Conservation (phyloP, 2,797 vertebrate genomes). For the Mormyrops attenuatus region DNA sequence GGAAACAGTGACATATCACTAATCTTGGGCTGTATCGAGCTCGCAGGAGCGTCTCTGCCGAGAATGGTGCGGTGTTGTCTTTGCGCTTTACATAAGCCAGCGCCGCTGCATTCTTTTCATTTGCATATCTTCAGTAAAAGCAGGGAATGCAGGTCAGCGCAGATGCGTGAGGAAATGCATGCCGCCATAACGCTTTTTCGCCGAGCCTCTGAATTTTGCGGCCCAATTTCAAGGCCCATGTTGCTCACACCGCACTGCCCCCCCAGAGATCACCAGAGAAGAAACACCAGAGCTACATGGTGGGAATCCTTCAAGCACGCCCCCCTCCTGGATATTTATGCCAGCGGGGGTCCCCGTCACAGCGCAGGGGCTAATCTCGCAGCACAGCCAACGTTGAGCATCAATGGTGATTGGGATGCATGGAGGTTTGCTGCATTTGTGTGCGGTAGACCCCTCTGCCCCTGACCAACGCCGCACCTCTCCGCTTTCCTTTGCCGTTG, state of each 20-base stretch:
- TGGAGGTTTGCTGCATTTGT: constrained; percentile 60
- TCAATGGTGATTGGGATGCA: constrained; percentile 41
- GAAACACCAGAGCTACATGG: neutral
- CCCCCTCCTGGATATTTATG: too few species aligned
- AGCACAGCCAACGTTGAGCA: constrained; percentile 42
- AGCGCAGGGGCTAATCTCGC: constrained; percentile 41
- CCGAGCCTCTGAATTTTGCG: neutral
- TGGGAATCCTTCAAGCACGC: neutral
- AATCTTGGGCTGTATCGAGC: constrained; percentile 47
- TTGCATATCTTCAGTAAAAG: constrained; percentile 29
- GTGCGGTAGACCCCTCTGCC: constrained; percentile 63
- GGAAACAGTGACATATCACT: constrained; percentile 58
- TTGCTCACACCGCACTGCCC: neutral
- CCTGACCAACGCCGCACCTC: constrained; percentile 55
- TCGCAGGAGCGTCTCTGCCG: constrained; percentile 44
- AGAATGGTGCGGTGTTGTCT: constrained; percentile 29
- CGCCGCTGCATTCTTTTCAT: constrained; percentile 37
- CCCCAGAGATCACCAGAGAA: neutral
- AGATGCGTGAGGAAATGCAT: constrained; percentile 18
- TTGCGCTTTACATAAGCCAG: constrained; percentile 44
- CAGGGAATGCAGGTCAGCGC: constrained; percentile 43
- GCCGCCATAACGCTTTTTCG: neutral
- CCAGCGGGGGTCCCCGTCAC: neutral
- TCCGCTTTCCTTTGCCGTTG: constrained; percentile 71
- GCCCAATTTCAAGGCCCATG: neutral